A percentile compares a stretch with the other conserved stretches of the same genome.
phyloP scores from a whole-genome alignment of 2,888 invertebrate genomes.

The Noctua janthina region DNA sequence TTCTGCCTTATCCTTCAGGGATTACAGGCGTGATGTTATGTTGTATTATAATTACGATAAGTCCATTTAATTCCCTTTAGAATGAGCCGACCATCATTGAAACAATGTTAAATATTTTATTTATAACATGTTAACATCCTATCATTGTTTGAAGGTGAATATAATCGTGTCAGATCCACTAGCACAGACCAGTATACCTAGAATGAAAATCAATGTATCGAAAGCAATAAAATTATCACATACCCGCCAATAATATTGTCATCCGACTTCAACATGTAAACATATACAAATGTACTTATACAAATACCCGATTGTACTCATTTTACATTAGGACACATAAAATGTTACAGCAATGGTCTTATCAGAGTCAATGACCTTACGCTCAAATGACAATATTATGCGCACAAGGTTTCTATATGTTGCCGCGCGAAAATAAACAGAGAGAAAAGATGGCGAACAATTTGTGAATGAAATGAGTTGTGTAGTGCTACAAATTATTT shows the following conservation, averaged over 20 bases:
- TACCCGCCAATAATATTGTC: slow-evolving; percentile 37
- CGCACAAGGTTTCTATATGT: slow-evolving; percentile 42
- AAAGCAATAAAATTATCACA: slow-evolving; percentile 48
- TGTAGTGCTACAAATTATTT: background rate
- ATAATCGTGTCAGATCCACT: slow-evolving; percentile 1
- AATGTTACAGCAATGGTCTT: slow-evolving; percentile 54
- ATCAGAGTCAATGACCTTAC: slow-evolving; percentile 63
- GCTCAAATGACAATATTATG: slow-evolving; percentile 56
- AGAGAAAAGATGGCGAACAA: slow-evolving; percentile 27
- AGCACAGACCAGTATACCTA: slow-evolving; percentile 19
- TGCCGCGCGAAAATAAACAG: slow-evolving; percentile 38
- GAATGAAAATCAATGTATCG: slow-evolving; percentile 17
- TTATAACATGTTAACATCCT: background rate
- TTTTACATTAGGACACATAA: slow-evolving; percentile 49
- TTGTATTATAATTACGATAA: background rate
- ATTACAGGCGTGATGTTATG: background rate
- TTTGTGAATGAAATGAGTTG: slow-evolving; percentile 21
- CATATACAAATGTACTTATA: background rate
- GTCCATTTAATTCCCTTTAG: background rate
- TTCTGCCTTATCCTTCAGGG: background rate
- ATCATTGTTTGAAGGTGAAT: slow-evolving; percentile 30
- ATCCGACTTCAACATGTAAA: slow-evolving; percentile 20
- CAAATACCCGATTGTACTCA: slow-evolving; percentile 35
- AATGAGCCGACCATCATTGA: background rate
- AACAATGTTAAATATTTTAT: background rate